Evolutionary conservation across 2,797 vertebrate genomes (phyloP).

Genomic region (Podarcis siculus): DNA sequence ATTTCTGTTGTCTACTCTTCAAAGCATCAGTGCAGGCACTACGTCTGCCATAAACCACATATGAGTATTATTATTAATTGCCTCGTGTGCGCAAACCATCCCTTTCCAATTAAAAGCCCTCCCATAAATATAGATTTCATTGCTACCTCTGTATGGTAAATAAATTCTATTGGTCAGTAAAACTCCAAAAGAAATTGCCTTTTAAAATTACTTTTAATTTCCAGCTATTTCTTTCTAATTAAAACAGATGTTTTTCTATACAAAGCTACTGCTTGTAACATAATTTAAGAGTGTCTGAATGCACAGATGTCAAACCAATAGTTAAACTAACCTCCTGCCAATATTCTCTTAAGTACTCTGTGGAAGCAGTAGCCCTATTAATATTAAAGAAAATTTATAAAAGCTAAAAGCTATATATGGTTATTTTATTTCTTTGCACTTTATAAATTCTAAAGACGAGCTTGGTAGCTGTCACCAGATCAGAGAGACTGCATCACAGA

Average conservation of each 20-base stretch:
- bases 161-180: constrained; percentile 82
- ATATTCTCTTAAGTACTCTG: constrained; percentile 44
- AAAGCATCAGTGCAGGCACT: constrained; percentile 69
- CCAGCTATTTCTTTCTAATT: constrained; percentile 76
- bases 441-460: constrained; percentile 15
- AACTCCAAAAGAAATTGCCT: constrained; percentile 75
- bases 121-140: constrained; percentile 87
- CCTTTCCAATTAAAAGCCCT: constrained; percentile 93
- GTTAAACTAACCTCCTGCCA: constrained; percentile 62
- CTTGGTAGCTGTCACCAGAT: not conserved
- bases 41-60: constrained; percentile 74
- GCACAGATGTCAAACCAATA: constrained; percentile 58
- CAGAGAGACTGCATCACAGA: too few relatives aligned
- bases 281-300: constrained; percentile 66
- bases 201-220: constrained; percentile 75
- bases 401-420: constrained; percentile 45
- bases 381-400: constrained; percentile 34
- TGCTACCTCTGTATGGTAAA: constrained; percentile 81
- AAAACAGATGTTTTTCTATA: constrained; percentile 71
- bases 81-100: constrained; percentile 85
- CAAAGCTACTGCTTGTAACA: constrained; percentile 51
- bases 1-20: constrained; percentile 70
- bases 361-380: constrained; percentile 49
- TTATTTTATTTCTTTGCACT: not conserved
- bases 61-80: constrained; percentile 87